Percentiles rank a stretch among this genome's conserved stretches.
Conservation (phyloP, 2,113 vertebrate genomes). For the Mohoua ochrocephala region DNA sequence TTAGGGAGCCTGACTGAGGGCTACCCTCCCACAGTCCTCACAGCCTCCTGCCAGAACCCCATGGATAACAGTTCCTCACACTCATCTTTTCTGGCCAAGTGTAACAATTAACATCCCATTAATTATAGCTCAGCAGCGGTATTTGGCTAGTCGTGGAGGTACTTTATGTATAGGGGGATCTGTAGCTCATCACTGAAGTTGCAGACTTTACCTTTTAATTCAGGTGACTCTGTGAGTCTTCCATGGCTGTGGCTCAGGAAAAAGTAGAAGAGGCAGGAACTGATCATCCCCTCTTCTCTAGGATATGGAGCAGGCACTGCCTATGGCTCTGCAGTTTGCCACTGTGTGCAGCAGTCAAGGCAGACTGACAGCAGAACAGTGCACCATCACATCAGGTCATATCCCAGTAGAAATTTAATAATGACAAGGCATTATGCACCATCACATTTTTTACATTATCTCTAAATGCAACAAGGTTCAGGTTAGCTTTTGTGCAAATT, state of each 20-base stretch:
- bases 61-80: not conserved
- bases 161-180: not conserved
- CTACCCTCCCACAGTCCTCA: not conserved
- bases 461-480: not conserved
- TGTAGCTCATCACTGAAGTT: not conserved
- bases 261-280: not conserved
- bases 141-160: not conserved
- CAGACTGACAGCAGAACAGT: not conserved
- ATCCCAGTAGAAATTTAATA: not conserved
- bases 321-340: not conserved
- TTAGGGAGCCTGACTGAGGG: not conserved
- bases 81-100: not conserved
- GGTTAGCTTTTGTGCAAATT: not conserved
- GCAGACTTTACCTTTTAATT: not conserved
- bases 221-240: not conserved
- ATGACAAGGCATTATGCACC: not conserved
- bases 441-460: not conserved
- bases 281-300: not conserved
- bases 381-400: not conserved
- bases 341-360: not conserved
- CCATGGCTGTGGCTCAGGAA: not conserved
- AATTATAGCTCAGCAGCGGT: not conserved
- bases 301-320: not conserved
- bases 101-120: not conserved
- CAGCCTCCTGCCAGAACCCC: not conserved